Percentiles rank a stretch among this genome's conserved stretches.
Conservation (phyloP, 2,888 invertebrate genomes). For the Thecocarcelia acutangulata region DNA sequence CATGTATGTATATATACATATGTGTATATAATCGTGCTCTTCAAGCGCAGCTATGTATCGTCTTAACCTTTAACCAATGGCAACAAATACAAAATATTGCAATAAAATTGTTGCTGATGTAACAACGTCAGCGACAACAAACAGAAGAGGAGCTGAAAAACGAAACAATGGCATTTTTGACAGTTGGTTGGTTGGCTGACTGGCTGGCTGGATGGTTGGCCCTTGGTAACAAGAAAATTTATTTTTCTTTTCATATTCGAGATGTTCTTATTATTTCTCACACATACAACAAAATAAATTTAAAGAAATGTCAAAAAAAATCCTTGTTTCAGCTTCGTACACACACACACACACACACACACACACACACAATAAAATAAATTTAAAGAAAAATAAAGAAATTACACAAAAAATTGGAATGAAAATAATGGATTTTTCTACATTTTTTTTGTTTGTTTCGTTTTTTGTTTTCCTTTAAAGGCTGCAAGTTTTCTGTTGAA, state of each 20-base stretch:
- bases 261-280: not conserved
- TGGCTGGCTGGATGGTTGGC: conserved; percentile 16
- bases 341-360: too few species aligned
- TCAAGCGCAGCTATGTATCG: not conserved
- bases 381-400: conserved; percentile 23
- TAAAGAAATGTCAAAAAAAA: conserved; percentile 10
- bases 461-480: conserved; percentile 23
- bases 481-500: conserved; percentile 41
- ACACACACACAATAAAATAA: conserved; percentile 28
- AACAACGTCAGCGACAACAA: not conserved
- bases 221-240: conserved; percentile 55
- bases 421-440: conserved; percentile 30
- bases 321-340: not conserved
- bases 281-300: conserved; percentile 29
- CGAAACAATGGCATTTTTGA: conserved; percentile 33
- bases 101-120: conserved; percentile 24
- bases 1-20: not conserved
- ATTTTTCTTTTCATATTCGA: conserved; percentile 22
- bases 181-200: conserved; percentile 37
- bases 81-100: conserved; percentile 35
- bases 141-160: conserved; percentile 2
- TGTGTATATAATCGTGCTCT: not conserved
- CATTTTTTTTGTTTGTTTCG: conserved; percentile 15
- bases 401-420: not conserved
- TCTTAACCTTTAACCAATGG: conserved; percentile 51